Conservation (phyloP, 2,113 vertebrate genomes). For the Boleophthalmus pectinirostris region DNA sequence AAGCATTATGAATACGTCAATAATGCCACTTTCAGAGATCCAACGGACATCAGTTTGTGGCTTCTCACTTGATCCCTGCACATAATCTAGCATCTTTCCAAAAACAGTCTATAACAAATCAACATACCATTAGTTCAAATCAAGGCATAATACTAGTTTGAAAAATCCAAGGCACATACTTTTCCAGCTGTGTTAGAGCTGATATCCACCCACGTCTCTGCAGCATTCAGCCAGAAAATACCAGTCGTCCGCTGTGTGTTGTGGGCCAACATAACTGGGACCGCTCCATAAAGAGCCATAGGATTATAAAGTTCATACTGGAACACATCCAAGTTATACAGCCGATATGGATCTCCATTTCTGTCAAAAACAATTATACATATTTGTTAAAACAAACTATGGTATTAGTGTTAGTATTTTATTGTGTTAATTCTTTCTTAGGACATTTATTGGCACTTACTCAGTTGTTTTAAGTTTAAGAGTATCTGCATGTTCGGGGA, state of each 20-base stretch:
- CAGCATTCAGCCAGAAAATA: constrained; percentile 94
- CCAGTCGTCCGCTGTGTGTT: constrained; percentile 82
- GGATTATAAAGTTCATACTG: constrained; percentile 90
- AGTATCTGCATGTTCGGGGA: constrained; percentile 89
- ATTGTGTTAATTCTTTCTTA: background rate
- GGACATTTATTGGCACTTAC: constrained; percentile 70
- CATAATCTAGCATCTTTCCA: constrained; percentile 89
- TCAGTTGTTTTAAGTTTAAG: constrained; percentile 88
- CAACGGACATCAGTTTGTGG: constrained; percentile 92
- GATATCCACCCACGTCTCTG: constrained; percentile 95
- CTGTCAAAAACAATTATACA: constrained; percentile 56
- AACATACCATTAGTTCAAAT: background rate
- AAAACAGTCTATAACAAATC: constrained; percentile 83
- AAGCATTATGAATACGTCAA: constrained; percentile 88
- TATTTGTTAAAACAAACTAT: background rate
- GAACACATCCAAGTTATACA: constrained; percentile 95
- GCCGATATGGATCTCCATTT: constrained; percentile 88
- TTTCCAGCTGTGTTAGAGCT: constrained; percentile 91
- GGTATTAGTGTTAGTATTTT: background rate
- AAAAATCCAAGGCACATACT: constrained; percentile 58
- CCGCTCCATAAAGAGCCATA: constrained; percentile 91
- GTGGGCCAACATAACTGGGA: constrained; percentile 89
- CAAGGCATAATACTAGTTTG: background rate
- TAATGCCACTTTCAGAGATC: constrained; percentile 93
- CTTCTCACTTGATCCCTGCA: constrained; percentile 87